Conservation (phyloP, 1,140 invertebrate species). For the Parasteatoda tepidariorum region DNA sequence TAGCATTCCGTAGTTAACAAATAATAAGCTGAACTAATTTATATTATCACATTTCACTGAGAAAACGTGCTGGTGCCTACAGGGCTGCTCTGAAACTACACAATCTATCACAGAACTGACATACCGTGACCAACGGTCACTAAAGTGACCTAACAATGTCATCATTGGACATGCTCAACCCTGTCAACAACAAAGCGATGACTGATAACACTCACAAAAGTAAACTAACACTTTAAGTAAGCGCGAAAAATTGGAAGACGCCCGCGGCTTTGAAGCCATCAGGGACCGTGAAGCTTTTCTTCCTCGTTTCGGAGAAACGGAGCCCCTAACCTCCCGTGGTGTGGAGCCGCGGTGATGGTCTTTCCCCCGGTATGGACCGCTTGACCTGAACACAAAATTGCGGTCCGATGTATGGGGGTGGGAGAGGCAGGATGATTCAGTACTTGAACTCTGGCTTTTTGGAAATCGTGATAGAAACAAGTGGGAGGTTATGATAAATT, state of each 20-base stretch:
- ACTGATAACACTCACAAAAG: neutral
- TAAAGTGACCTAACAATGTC: conserved; percentile 24
- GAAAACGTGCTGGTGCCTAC: no score
- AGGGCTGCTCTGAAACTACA: no score
- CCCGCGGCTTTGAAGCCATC: neutral
- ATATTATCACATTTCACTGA: no score
- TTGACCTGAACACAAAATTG: neutral
- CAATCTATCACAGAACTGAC: no score
- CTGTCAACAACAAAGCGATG: conserved; percentile 22
- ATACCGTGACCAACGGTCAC: no score
- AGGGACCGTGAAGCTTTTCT: neutral
- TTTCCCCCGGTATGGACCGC: neutral
- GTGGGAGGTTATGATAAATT: neutral
- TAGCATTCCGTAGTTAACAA: no score
- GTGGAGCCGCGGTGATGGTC: neutral
- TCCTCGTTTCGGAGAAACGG: neutral
- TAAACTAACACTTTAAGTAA: neutral
- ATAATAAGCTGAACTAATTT: no score
- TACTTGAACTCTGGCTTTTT: neutral
- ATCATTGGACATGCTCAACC: neutral
- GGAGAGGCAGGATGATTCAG: neutral
- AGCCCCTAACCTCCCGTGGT: conserved; percentile 6
- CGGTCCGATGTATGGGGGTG: no score
- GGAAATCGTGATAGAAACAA: neutral
- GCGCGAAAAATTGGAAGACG: neutral